These are phyloP conservation scores for Parnassius orleans DNA, from an alignment of 2,888 invertebrate genomes.

Conservation along the genomic window DNA sequence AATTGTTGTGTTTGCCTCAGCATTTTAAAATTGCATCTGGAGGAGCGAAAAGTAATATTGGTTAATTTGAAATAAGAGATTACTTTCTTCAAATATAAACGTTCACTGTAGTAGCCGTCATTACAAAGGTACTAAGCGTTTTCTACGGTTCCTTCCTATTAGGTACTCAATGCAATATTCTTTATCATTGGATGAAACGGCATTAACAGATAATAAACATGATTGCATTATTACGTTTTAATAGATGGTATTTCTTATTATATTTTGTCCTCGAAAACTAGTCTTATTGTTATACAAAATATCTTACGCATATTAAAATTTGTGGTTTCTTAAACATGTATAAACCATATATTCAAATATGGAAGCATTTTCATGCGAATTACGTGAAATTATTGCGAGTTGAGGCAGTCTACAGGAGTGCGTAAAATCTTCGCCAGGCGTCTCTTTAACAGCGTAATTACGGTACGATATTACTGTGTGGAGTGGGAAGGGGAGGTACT, in stretches of 20 bases:
- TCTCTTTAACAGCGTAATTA: slow-evolving; percentile 68
- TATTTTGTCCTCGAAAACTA: no score
- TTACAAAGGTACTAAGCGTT: no score
- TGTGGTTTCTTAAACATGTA: slow-evolving; percentile 31
- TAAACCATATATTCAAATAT: slow-evolving; percentile 19
- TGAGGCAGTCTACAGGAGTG: slow-evolving; percentile 52
- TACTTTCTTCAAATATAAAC: no score
- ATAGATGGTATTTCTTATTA: no score
- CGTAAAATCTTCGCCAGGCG: slow-evolving; percentile 70
- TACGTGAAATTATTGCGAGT: slow-evolving; percentile 51
- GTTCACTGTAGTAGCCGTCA: no score
- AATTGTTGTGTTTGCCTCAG: slow-evolving; percentile 59
- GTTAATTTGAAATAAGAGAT: no score
- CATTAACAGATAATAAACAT: no score
- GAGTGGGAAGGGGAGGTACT: slow-evolving; percentile 40
- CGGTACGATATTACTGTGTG: slow-evolving; percentile 49
- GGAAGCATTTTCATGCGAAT: slow-evolving; percentile 28
- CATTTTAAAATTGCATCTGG: slow-evolving; percentile 23
- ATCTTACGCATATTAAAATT: background rate
- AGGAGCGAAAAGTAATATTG: background rate
- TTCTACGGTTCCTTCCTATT: no score
- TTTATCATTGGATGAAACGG: no score
- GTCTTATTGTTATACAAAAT: no score
- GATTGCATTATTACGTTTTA: no score
- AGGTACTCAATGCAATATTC: no score